phyloP scores from a whole-genome alignment of 2,113 vertebrate species.

The Gorsachius goisagi region DNA sequence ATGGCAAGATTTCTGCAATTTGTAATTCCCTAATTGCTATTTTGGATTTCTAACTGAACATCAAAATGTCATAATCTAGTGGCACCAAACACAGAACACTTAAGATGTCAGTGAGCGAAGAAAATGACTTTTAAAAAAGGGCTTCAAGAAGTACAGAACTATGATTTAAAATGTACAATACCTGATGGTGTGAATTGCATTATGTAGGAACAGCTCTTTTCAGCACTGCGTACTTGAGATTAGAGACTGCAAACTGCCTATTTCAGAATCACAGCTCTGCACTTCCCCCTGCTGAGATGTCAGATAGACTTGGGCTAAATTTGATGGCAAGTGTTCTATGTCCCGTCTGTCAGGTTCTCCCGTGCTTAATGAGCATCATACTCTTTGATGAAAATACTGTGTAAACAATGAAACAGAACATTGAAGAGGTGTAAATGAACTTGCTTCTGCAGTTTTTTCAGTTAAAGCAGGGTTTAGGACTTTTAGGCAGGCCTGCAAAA shows the following conservation, averaged over 20 bases:
- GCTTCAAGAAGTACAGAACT: background rate
- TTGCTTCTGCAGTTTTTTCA: background rate
- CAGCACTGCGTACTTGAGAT: background rate
- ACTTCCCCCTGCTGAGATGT: conserved; percentile 19
- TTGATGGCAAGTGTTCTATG: conserved; percentile 1
- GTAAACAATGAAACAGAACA: conserved; percentile 23
- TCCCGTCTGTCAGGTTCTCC: conserved; percentile 7
- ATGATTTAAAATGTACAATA: background rate
- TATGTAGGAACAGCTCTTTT: background rate
- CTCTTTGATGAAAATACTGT: background rate
- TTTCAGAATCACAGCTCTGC: background rate
- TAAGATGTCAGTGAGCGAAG: conserved; percentile 19
- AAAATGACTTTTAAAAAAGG: background rate
- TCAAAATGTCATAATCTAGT: conserved; percentile 49
- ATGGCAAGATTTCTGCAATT: conserved; percentile 32
- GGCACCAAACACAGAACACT: conserved; percentile 29
- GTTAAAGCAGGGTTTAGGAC: background rate
- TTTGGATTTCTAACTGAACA: conserved; percentile 53
- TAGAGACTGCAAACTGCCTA: background rate
- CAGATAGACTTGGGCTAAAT: conserved; percentile 39
- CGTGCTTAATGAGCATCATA: background rate
- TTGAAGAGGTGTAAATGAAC: background rate
- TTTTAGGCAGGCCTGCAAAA: background rate
- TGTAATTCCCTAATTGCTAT: conserved; percentile 58
- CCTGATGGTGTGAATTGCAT: background rate